Evolutionary conservation across 1,140 invertebrate species (phyloP), one percentile per base, ranked within the genome.

Genomic region (Akabosia matsudoensis): DNA sequence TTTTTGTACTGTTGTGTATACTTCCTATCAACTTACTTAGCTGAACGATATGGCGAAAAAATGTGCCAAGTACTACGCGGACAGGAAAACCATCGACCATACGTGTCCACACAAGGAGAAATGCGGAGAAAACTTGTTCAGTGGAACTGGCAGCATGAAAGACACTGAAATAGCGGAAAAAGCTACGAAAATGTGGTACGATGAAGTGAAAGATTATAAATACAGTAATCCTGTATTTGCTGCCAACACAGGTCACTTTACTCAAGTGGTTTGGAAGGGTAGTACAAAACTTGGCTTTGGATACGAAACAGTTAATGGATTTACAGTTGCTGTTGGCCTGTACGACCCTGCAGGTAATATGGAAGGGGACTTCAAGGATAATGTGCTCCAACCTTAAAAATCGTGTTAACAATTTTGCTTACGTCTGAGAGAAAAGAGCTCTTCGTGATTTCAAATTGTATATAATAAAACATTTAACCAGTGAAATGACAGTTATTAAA

Each of bases 321-420:
- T 90, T 81, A 87, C 92, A 30, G 91, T 92, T 80, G 91, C 95
- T 0, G 94, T 96, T 0, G 92, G 91, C 26, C 93, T 95, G 84
- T 97, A 96, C 83, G 89, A 88, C 82, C 94, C 94, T 0, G 90
- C 93, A 1, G 94, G 94, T 0, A 97, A 96, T 84, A 89, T 92
- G 75, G 85, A 93, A 1, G 92, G 92, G 7, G 89, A 89, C 81
- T 96, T 92, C 82, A 84, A 87, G 0, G 88, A 88, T 24, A 94
- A 95, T 83, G 93, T 95, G 3, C 70, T 22, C 10, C 34, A 28
- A 22, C 70, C 70, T 26, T 51, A 72, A 28, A 72, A 30, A 30
- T 4, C n/a, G 24, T 56, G 37, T 45, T n/a, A n/a, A n/a, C n/a
- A n/a, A 45, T 45, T 45, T 45, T 45, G 37, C 37, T 18, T 45